These are phyloP conservation scores for Ciona savignyi DNA, from an alignment of 23 tunicate genomes.

Conservation along the genomic window DNA sequence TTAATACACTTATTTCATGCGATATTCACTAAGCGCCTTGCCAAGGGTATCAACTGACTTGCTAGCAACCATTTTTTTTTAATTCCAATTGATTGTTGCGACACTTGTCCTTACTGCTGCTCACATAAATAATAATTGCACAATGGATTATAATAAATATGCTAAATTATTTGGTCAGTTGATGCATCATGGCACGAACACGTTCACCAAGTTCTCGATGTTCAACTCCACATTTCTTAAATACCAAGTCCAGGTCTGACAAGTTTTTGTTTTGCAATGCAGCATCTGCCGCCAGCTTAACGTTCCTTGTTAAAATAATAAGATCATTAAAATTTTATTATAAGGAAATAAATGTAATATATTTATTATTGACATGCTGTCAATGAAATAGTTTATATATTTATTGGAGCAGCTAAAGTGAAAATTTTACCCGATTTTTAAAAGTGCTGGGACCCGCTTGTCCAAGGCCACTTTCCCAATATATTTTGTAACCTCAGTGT, in stretches of 20 bases:
- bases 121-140: not conserved
- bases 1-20: too few species aligned
- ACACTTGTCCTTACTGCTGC: too few species aligned
- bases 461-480: constrained; percentile 65
- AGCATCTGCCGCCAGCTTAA: constrained; percentile 54
- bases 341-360: not conserved
- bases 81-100: too few species aligned
- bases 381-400: too few species aligned
- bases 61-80: too few species aligned
- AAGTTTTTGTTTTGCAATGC: constrained; percentile 67
- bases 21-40: too few species aligned
- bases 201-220: constrained; percentile 61
- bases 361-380: not conserved
- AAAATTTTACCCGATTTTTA: constrained; percentile 63
- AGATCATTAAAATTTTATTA: too few species aligned
- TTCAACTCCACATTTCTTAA: constrained; percentile 70
- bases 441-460: constrained; percentile 58
- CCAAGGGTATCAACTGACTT: too few species aligned
- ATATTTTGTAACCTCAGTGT: constrained; percentile 53
- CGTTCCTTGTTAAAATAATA: constrained; percentile 18
- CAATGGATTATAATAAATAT: not conserved
- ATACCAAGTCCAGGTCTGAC: constrained; percentile 50
- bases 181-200: constrained; percentile 29
- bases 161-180: constrained; percentile 4
- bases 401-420: too few species aligned